These are phyloP conservation scores for Gymnoscelis rufifasciata DNA, from an alignment of 2,888 invertebrate genomes.

Conservation along the genomic window DNA sequence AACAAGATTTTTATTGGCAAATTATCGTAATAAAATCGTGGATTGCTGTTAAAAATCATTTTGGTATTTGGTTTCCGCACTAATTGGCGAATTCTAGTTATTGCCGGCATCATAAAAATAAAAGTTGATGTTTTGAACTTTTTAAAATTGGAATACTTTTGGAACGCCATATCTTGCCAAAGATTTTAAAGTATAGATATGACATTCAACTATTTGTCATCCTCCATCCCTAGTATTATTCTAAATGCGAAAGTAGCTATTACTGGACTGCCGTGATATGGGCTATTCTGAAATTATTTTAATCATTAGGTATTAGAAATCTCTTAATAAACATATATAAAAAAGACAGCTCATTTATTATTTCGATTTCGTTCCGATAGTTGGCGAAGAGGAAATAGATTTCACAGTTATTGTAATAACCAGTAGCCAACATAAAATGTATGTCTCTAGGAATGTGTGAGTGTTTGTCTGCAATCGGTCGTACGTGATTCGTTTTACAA, in stretches of 20 bases:
- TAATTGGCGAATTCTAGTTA: conserved; percentile 28
- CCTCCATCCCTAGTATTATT: too few species aligned
- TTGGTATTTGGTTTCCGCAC: conserved; percentile 21
- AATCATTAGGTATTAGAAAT: too few species aligned
- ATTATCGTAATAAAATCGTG: conserved; percentile 29
- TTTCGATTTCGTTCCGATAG: conserved; percentile 12
- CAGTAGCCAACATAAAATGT: conserved; percentile 34
- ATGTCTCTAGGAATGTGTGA: conserved; percentile 48
- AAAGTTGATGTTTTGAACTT: conserved; percentile 22
- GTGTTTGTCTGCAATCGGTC: conserved; percentile 66
- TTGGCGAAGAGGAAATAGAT: conserved; percentile 9
- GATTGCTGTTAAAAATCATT: conserved; percentile 27
- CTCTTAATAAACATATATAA: too few species aligned
- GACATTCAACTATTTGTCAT: too few species aligned
- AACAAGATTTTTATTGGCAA: conserved; percentile 30
- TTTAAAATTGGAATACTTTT: conserved; percentile 8
- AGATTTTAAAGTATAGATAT: not conserved
- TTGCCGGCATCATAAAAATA: conserved; percentile 26
- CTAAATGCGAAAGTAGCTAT: too few species aligned
- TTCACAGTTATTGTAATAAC: conserved; percentile 32
- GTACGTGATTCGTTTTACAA: conserved; percentile 65
- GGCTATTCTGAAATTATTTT: too few species aligned
- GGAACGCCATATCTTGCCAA: not conserved
- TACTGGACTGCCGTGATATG: too few species aligned
- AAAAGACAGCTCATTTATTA: not conserved